Evolutionary conservation across 2,113 vertebrate species (phyloP).

Genomic region (Vulpes vulpes): DNA sequence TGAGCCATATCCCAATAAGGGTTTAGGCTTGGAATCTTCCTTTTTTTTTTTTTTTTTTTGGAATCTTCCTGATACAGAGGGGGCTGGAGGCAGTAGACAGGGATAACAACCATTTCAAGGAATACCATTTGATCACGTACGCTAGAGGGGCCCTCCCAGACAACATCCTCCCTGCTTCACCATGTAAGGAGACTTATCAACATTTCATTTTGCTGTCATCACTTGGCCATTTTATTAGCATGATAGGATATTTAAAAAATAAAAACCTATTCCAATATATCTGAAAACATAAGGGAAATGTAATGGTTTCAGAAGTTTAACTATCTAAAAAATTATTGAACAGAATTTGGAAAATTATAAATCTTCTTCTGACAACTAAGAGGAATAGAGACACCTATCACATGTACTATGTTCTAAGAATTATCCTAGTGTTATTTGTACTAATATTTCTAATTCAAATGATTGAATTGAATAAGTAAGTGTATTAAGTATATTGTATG

Average conservation of each 20-base stretch:
- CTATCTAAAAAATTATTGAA: background rate
- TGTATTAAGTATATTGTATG: background rate
- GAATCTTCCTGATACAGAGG: background rate
- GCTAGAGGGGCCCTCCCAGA: background rate
- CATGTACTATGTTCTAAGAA: background rate
- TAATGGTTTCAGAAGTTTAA: background rate
- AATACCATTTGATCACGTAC: rapidly evolving
- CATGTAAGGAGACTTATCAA: background rate
- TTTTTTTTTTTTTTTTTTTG: too few species aligned
- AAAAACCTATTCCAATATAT: background rate
- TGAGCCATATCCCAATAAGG: background rate
- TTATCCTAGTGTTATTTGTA: background rate
- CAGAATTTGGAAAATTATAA: background rate
- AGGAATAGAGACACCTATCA: background rate
- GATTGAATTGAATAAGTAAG: background rate
- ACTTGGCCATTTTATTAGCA: background rate
- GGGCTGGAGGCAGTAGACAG: background rate
- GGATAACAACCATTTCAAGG: background rate
- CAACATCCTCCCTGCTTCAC: too few species aligned
- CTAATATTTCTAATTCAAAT: background rate
- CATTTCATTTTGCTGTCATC: background rate
- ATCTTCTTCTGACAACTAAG: background rate
- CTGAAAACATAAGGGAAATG: background rate
- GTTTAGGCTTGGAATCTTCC: background rate
- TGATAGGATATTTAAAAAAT: background rate